These are phyloP conservation scores for Lepeophtheirus salmonis DNA, from an alignment of 1,140 invertebrate species.

Conservation along the genomic window DNA sequence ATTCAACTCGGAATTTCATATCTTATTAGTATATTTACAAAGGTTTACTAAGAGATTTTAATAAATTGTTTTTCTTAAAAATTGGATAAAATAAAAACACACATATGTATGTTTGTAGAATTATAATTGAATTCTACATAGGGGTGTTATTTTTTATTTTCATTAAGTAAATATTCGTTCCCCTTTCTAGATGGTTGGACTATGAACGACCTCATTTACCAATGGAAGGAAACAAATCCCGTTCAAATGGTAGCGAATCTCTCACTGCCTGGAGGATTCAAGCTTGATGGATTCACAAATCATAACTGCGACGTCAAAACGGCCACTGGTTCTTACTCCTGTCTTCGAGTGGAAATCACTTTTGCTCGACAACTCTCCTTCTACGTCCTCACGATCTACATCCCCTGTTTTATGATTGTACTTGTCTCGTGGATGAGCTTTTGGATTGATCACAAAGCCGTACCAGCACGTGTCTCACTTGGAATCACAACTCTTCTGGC, in stretches of 20 bases:
- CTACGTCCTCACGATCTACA: slow-evolving; percentile 92
- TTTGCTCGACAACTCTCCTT: slow-evolving; percentile 95
- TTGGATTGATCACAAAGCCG: slow-evolving; percentile 90
- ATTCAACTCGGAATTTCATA: too few relatives aligned
- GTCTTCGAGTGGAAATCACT: slow-evolving; percentile 76
- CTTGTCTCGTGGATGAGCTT: slow-evolving; percentile 95
- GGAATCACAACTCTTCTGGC: slow-evolving; percentile 87
- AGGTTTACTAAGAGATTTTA: too few relatives aligned
- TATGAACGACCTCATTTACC: slow-evolving; percentile 74
- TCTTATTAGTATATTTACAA: too few relatives aligned
- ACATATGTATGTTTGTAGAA: too few relatives aligned
- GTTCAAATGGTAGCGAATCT: slow-evolving; percentile 84
- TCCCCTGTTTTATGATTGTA: slow-evolving; percentile 87
- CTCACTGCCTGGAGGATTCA: slow-evolving; percentile 67
- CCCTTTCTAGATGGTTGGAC: slow-evolving; percentile 65
- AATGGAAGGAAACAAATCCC: slow-evolving; percentile 81
- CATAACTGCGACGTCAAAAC: slow-evolving; percentile 89
- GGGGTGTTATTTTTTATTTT: too few relatives aligned
- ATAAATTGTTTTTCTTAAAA: too few relatives aligned
- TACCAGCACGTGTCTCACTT: slow-evolving; percentile 71
- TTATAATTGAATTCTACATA: too few relatives aligned
- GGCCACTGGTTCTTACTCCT: slow-evolving; percentile 90
- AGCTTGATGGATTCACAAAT: slow-evolving; percentile 71
- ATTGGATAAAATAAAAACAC: too few relatives aligned
- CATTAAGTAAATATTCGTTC: too few relatives aligned